Percentiles rank a stretch among this genome's conserved stretches.
phyloP scores from a whole-genome alignment of 2,888 invertebrate species.

The Netelia inedita region DNA sequence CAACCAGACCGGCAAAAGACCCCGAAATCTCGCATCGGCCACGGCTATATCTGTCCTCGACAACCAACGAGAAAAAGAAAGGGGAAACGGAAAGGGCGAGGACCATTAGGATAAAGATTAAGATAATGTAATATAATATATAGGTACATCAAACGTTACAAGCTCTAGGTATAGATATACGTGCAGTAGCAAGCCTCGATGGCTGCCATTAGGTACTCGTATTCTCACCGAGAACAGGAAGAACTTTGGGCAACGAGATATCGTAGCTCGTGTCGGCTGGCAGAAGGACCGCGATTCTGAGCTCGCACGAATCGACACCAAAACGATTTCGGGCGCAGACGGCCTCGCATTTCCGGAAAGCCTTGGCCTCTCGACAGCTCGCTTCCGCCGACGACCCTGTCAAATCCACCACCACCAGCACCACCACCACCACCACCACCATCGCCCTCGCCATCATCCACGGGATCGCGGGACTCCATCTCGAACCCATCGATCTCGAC shows the following conservation, averaged over 20 bases:
- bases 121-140: not conserved
- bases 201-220: not conserved
- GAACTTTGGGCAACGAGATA: constrained; percentile 89
- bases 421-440: constrained; percentile 58
- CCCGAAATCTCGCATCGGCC: constrained; percentile 85
- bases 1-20: constrained; percentile 87
- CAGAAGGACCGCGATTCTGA: constrained; percentile 89
- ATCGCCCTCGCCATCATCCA: constrained; percentile 1
- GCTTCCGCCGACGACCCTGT: not conserved
- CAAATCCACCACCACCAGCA: constrained; percentile 16
- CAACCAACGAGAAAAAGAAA: constrained; percentile 7
- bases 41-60: constrained; percentile 87
- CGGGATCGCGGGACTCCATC: not conserved
- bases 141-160: not conserved
- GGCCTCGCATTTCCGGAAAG: constrained; percentile 85
- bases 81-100: not conserved
- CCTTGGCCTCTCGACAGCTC: constrained; percentile 79
- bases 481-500: too few species aligned
- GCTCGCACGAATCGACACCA: constrained; percentile 86
- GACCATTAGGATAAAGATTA: not conserved
- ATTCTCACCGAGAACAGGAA: constrained; percentile 86
- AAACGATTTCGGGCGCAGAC: constrained; percentile 84
- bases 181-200: not conserved
- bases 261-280: constrained; percentile 88
- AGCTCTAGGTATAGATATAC: not conserved